Evolutionary conservation across 2,113 vertebrate species (phyloP).

Genomic region (Forbesichthys agassizii): DNA sequence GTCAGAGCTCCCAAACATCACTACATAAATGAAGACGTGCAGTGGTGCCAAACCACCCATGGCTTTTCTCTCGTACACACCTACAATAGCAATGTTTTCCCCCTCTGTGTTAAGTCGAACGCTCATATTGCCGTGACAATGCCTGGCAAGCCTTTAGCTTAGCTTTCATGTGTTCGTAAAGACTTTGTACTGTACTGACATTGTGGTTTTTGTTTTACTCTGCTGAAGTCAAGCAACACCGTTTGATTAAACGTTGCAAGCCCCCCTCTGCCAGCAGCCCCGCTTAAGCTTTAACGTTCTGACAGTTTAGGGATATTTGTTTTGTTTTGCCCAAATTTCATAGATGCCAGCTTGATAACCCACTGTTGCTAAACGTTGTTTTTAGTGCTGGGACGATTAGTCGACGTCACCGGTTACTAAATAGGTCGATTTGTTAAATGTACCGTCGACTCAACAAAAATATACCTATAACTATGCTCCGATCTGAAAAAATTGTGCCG

Average conservation of each 20-base stretch:
- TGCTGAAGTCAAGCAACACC: neutral
- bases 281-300: neutral
- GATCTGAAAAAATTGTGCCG: too few relatives aligned
- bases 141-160: neutral
- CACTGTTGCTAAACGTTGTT: slow-evolving; percentile 3
- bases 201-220: neutral
- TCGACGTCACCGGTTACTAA: too few relatives aligned
- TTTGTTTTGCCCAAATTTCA: slow-evolving; percentile 1
- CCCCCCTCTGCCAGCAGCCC: neutral
- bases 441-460: too few relatives aligned
- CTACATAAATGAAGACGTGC: slow-evolving; percentile 38
- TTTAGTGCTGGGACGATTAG: too few relatives aligned
- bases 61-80: slow-evolving; percentile 12
- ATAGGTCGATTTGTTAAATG: too few relatives aligned
- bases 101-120: neutral
- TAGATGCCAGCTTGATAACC: slow-evolving; percentile 17
- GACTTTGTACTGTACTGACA: neutral
- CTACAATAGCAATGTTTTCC: neutral
- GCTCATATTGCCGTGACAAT: slow-evolving; percentile 19
- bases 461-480: too few relatives aligned
- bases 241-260: neutral
- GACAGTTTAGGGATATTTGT: slow-evolving; percentile 11
- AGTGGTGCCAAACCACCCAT: slow-evolving; percentile 13
- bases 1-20: slow-evolving; percentile 36
- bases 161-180: neutral